Conservation (phyloP, 2,888 invertebrate species). For the Ethmia dodecea region DNA sequence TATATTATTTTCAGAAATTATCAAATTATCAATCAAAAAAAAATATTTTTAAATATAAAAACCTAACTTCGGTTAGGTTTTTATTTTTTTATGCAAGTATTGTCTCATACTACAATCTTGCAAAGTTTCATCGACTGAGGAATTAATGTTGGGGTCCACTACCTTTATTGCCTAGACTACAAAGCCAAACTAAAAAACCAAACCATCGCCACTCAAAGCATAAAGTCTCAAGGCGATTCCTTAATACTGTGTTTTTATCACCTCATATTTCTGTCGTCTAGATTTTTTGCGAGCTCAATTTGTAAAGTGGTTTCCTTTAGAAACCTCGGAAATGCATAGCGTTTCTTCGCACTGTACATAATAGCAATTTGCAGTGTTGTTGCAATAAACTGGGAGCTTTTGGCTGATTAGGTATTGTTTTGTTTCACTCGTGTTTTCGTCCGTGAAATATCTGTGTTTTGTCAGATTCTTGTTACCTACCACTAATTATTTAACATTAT, state of each 20-base stretch:
- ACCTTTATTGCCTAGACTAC: neutral
- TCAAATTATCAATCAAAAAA: too few species aligned
- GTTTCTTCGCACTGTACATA: neutral
- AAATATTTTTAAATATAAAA: too few species aligned
- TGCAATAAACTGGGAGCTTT: constrained; percentile 8
- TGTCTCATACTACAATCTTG: neutral
- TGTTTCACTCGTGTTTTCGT: neutral
- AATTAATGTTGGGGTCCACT: neutral
- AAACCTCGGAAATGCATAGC: constrained; percentile 10
- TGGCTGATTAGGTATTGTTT: constrained; percentile 4
- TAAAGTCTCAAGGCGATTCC: too few species aligned
- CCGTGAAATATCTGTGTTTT: too few species aligned
- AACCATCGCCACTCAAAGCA: too few species aligned
- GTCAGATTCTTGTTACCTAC: too few species aligned
- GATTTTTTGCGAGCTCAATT: constrained; percentile 9
- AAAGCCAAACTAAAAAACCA: neutral
- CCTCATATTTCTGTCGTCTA: constrained; percentile 7
- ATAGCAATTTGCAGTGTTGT: constrained; percentile 3
- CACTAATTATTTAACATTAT: too few species aligned
- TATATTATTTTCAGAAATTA: too few species aligned
- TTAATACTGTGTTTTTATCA: neutral
- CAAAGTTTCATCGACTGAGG: neutral
- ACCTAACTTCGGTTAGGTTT: too few species aligned
- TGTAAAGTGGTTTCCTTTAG: constrained; percentile 10
- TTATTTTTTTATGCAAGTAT: neutral